phyloP scores from a whole-genome alignment of 2,797 vertebrate species.

The Gambusia yucatana region DNA sequence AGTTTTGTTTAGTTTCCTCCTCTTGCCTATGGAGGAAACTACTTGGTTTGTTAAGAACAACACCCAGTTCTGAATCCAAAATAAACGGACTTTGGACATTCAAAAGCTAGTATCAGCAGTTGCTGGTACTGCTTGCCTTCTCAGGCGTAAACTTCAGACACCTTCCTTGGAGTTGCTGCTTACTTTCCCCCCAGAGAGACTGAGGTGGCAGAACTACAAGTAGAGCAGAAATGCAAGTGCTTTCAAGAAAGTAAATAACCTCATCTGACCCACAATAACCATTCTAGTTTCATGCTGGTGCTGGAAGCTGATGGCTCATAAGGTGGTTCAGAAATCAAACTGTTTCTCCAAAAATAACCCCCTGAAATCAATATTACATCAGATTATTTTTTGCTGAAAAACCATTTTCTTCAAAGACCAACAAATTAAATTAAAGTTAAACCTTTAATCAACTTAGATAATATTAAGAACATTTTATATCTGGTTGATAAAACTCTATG shows the following conservation, averaged over 20 bases:
- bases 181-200: background rate
- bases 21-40: background rate
- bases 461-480: background rate
- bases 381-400: background rate
- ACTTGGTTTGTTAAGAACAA: background rate
- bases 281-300: background rate
- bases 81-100: background rate
- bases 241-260: background rate
- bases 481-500: background rate
- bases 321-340: background rate
- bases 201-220: background rate
- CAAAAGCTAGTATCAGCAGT: background rate
- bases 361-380: background rate
- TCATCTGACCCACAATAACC: background rate
- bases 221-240: background rate
- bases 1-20: background rate
- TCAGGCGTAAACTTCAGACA: background rate
- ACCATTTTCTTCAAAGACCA: background rate
- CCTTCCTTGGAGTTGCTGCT: background rate
- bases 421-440: background rate
- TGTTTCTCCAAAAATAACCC: background rate
- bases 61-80: background rate
- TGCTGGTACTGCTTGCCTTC: background rate
- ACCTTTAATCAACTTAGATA: background rate
- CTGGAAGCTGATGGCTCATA: background rate